Evolutionary conservation across 2,888 invertebrate species (phyloP).

Genomic region (Nomada ruficornis): DNA sequence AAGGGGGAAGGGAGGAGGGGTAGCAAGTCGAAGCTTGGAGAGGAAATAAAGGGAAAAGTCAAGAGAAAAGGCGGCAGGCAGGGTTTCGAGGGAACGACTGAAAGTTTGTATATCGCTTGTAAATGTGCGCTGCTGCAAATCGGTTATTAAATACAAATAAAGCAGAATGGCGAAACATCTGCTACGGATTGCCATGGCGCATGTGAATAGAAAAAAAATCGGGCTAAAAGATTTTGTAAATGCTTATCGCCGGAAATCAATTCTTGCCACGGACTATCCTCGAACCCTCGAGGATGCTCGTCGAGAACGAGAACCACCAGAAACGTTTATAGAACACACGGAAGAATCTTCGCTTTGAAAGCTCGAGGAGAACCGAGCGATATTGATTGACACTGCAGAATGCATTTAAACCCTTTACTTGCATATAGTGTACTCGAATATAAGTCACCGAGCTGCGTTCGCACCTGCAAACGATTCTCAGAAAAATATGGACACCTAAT

Average conservation of each 20-base stretch:
- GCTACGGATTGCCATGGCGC: too few relatives aligned
- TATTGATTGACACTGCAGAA: slow-evolving; percentile 14
- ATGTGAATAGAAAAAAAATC: not conserved
- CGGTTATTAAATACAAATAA: slow-evolving; percentile 41
- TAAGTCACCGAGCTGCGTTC: too few relatives aligned
- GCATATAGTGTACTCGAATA: not conserved
- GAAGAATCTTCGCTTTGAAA: slow-evolving; percentile 13
- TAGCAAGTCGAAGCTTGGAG: not conserved
- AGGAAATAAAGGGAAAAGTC: slow-evolving; percentile 27
- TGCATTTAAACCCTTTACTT: slow-evolving; percentile 12
- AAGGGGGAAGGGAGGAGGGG: slow-evolving; percentile 1
- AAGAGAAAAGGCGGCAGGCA: not conserved
- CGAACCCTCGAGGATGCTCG: not conserved
- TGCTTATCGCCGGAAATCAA: slow-evolving; percentile 1
- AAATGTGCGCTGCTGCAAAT: slow-evolving; percentile 21
- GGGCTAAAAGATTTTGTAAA: not conserved
- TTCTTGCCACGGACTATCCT: not conserved
- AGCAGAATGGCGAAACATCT: not conserved
- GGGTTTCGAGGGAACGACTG: slow-evolving; percentile 28
- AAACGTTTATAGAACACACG: slow-evolving; percentile 14
- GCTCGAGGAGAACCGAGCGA: slow-evolving; percentile 8
- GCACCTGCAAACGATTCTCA: too few relatives aligned
- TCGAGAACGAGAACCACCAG: not conserved
- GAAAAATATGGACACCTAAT: too few relatives aligned
- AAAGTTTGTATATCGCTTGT: slow-evolving; percentile 22